Evolutionary conservation across 2,797 vertebrate genomes (phyloP), one percentile per base, ranked within the genome.

Genomic region (Spinus olivaceus): DNA sequence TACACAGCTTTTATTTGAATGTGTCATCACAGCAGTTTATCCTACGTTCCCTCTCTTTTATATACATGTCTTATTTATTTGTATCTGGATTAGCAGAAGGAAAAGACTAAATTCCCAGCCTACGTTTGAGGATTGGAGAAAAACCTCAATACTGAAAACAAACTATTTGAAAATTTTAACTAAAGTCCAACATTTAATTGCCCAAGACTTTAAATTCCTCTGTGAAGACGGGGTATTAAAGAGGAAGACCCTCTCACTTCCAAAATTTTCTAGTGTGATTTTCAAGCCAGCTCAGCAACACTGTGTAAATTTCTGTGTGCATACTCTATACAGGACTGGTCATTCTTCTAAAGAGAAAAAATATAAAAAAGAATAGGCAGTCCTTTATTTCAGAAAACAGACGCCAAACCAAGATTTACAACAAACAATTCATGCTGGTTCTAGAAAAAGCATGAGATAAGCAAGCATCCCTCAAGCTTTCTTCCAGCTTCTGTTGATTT

Each of bases 371-470:
- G 0, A 25, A n/a, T 6, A 73, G 8, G 3, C 1, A 33, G 21
- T 51, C 27, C 6, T 57, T 74, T 39, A 60, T 64, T 90, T 91
- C 32, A 77, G 41, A 59, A 73, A 95, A 83, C 12, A 77, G 14
- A 88, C 13, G 10, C 4, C 7, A 78, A 78, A 12, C 6, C 5
- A n/a, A 54, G 60, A 66, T 54, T 54, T 66, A 32, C 22, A 73
- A 59, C 39, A 84, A 70, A 85, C 9, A 80, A 47, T 32, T 73
- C n/a, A 32, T 33, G 8, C 32, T 82, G 37, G 14, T 35, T n/a
- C 16, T 49, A 69, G 12, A 49, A 93, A 93, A 87, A 59, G 3
- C 25, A 66, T 44, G 12, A 83, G 16, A 80, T 42, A 72, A 74
- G 11, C 14, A 88, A 81, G 24, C 14, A 81, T 27, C 28, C 53